Percentiles rank a stretch among this genome's conserved stretches.
These are phyloP conservation scores for Excalfactoria chinensis DNA, from an alignment of 2,113 vertebrate genomes.

Conservation along the genomic window DNA sequence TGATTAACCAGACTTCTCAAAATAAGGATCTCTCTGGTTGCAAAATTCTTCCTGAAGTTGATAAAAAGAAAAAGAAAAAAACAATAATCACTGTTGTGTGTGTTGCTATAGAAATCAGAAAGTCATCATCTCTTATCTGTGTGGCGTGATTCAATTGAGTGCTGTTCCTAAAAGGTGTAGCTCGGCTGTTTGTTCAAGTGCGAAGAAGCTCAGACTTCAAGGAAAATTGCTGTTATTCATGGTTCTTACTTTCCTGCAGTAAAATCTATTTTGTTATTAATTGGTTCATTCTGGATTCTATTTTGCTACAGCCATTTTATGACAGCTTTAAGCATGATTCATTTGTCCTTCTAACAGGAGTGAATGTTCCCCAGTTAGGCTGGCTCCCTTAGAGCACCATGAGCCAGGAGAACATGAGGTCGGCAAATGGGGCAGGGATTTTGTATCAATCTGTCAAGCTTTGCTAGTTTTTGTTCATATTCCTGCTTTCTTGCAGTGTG, in stretches of 20 bases:
- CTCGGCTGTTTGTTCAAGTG: not conserved
- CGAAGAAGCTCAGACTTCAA: not conserved
- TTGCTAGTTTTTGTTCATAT: not conserved
- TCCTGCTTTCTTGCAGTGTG: fast-evolving
- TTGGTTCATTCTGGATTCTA: not conserved
- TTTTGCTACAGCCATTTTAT: not conserved
- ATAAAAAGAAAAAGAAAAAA: not conserved
- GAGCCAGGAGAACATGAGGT: not conserved
- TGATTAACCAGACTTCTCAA: not conserved
- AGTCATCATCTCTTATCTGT: not conserved
- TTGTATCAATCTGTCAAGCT: not conserved
- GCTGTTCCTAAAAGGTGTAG: not conserved
- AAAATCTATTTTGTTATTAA: not conserved
- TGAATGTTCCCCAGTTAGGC: not conserved
- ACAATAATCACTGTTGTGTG: not conserved
- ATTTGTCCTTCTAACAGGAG: not conserved
- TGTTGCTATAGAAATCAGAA: not conserved
- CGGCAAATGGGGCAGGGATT: not conserved
- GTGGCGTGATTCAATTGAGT: not conserved
- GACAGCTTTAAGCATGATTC: not conserved
- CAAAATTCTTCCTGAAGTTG: not conserved
- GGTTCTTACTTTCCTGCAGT: not conserved
- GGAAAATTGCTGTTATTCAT: not conserved
- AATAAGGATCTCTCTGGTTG: not conserved
- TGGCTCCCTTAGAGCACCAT: not conserved